Evolutionary conservation across 1,140 invertebrate species (phyloP), one percentile per base, ranked within the genome.

Genomic region (Hesperophylax magnus): DNA sequence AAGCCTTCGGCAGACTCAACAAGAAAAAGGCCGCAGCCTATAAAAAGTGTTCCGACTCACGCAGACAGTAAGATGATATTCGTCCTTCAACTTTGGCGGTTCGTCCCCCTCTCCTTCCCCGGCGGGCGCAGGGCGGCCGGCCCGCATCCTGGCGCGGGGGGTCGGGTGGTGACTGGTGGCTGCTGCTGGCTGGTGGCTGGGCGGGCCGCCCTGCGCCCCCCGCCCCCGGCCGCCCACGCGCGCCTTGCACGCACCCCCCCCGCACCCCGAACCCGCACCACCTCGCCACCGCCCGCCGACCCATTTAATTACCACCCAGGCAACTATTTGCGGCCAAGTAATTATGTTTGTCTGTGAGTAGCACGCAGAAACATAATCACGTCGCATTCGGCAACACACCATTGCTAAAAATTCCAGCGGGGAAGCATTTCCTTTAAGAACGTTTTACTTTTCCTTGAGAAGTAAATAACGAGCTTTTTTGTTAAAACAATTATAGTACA

Each of bases 101-200:
- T 58, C 65, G 20, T 20, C 34, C 22, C 58, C 24, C 54, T 2
- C 61, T 11, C 39, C n/a, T 22, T 14, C 47, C 56, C 56, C 54
- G 5, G 86, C 86, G 81, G 83, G 82, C 77, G 82, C 74, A 80
- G 77, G 65, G 86, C 86, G 88, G 87, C 88, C 86, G 88, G 90
- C 87, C 87, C 22, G 63, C 24, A 22, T 34, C 79, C 81, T 47
- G 39, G 39, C 86, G 89, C 90, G 88, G 88, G 88, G 81, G 79
- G 63, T 86, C 86, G 88, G 83, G 81, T 75, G 82, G 80, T 80
- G 72, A 53, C 79, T 69, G 83, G 87, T 88, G 87, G 86, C 85
- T 80, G 86, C 86, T 87, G 89, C 90, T 88, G 88, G 88, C 88
- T 86, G 88, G 90, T 87, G 87, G 86, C 87, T 86, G 79, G 81